These are phyloP conservation scores for Parasteatoda tepidariorum DNA, from an alignment of 1,140 invertebrate species.

Conservation along the genomic window DNA sequence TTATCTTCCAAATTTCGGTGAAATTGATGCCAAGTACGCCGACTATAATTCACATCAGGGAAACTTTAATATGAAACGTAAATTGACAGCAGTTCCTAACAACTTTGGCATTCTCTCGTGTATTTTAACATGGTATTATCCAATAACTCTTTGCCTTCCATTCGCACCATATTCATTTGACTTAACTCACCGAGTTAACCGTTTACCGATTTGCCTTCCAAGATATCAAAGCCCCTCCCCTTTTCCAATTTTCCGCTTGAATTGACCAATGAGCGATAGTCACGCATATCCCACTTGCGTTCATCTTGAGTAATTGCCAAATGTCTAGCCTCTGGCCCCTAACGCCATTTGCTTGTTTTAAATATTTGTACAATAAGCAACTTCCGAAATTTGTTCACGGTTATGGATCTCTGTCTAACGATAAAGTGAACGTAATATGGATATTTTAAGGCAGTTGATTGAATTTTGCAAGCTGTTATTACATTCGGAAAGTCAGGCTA, in stretches of 20 bases:
- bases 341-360: constrained; percentile 25
- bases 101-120: not conserved
- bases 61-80: not conserved
- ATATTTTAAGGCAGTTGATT: constrained; percentile 18
- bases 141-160: not conserved
- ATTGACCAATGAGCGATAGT: constrained; percentile 44
- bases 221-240: not conserved
- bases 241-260: constrained; percentile 38
- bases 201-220: not conserved
- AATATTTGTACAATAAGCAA: constrained; percentile 40
- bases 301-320: constrained; percentile 41
- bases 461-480: constrained; percentile 30
- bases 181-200: not conserved
- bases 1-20: not conserved
- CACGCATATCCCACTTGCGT: constrained; percentile 24
- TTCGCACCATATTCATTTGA: not conserved
- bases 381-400: not conserved
- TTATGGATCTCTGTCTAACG: not conserved
- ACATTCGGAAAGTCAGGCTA: not conserved
- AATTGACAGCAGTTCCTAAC: not conserved
- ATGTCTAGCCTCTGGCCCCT: constrained; percentile 5
- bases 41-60: not conserved
- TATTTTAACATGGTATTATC: not conserved
- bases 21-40: not conserved
- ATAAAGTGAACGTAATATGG: constrained; percentile 34